Evolutionary conservation across 2,888 invertebrate genomes (phyloP).

Genomic region (Hedychridium roseum): DNA sequence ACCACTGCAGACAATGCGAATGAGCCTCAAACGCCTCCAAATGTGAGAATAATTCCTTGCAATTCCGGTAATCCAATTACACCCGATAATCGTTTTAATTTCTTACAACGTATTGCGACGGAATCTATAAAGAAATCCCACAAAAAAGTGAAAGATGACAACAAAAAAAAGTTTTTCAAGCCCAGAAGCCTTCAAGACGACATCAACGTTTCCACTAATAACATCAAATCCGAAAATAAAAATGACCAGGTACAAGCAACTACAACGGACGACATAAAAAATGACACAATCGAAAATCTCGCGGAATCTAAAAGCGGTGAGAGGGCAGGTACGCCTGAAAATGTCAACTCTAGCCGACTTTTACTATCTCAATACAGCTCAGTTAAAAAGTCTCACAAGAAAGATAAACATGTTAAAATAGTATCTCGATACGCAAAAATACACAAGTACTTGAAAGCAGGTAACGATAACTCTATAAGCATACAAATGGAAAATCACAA

Average conservation of each 20-base stretch:
- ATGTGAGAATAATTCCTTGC: background rate
- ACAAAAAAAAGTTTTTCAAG: constrained; percentile 42
- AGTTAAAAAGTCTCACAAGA: constrained; percentile 53
- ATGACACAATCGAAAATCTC: background rate
- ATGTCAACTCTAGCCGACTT: constrained; percentile 52
- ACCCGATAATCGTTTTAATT: constrained; percentile 49
- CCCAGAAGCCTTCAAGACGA: constrained; percentile 26
- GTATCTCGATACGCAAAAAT: constrained; percentile 36
- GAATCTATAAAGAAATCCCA: constrained; percentile 57
- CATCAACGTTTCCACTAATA: too few species aligned
- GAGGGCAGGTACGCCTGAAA: constrained; percentile 52
- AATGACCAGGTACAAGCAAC: background rate
- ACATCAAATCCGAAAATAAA: background rate
- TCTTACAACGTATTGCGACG: constrained; percentile 38
- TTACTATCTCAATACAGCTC: constrained; percentile 49
- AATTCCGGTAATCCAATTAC: constrained; percentile 30
- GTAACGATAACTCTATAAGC: too few species aligned
- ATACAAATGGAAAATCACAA: too few species aligned
- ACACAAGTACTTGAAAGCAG: too few species aligned
- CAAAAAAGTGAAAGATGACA: constrained; percentile 49
- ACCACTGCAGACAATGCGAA: constrained; percentile 24
- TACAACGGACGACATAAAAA: constrained; percentile 2
- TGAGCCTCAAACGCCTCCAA: too few species aligned
- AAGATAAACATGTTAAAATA: constrained; percentile 50
- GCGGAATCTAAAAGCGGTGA: constrained; percentile 12